Percentiles rank a stretch among this genome's conserved stretches.
Conservation (phyloP, 2,113 vertebrate species). For the Archocentrus centrarchus region DNA sequence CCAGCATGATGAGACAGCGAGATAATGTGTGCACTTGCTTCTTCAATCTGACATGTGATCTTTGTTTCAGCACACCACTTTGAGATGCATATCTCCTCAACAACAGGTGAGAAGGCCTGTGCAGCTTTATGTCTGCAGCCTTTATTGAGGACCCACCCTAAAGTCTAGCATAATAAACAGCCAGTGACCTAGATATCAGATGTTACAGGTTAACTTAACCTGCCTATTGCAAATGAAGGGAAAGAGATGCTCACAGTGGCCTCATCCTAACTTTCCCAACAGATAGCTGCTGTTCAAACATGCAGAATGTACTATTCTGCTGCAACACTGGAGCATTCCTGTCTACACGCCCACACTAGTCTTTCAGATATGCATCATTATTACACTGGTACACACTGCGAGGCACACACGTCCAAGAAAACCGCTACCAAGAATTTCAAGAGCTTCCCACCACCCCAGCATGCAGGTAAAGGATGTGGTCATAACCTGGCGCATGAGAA, state of each 20-base stretch:
- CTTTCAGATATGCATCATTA: conserved; percentile 35
- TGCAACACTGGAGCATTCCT: conserved; percentile 43
- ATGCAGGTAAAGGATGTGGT: conserved; percentile 9
- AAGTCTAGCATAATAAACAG: neutral
- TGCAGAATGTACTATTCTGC: conserved; percentile 11
- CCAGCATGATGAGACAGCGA: neutral
- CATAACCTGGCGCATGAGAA: neutral
- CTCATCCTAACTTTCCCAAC: conserved; percentile 3
- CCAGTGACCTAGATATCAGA: conserved; percentile 7
- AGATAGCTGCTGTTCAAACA: conserved; percentile 47
- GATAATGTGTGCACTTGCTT: neutral
- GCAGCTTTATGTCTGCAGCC: neutral
- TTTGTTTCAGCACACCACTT: neutral
- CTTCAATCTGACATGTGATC: conserved; percentile 11
- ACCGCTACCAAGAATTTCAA: neutral
- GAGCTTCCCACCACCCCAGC: neutral
- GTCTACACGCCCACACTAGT: conserved; percentile 58
- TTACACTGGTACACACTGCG: neutral
- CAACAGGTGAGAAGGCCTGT: neutral
- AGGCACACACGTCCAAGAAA: conserved; percentile 11
- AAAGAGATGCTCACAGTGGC: neutral
- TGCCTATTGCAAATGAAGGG: neutral
- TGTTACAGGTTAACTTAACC: neutral
- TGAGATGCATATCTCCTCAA: neutral
- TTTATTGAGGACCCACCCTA: neutral